Conservation (phyloP, 2,113 vertebrate genomes). For the Neogale vison region DNA sequence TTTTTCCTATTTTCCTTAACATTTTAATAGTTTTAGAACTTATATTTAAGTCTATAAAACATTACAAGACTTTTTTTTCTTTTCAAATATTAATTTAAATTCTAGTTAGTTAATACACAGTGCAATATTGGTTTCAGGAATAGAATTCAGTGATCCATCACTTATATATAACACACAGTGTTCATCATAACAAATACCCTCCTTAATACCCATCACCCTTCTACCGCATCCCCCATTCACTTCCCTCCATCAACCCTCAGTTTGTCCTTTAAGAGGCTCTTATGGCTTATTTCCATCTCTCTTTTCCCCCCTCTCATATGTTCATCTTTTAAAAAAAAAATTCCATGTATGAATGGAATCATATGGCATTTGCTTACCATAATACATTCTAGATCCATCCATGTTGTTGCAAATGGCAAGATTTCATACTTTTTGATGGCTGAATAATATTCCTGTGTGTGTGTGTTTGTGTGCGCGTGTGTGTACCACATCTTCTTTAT, state of each 20-base stretch:
- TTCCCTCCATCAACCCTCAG: not conserved
- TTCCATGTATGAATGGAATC: not conserved
- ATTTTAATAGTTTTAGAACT: not conserved
- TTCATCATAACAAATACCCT: not conserved
- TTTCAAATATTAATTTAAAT: not conserved
- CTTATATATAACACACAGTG: not conserved
- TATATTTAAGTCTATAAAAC: not conserved
- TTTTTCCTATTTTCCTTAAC: not conserved
- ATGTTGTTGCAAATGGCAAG: no score
- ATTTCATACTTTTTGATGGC: no score
- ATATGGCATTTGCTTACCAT: not conserved
- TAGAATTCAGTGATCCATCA: no score
- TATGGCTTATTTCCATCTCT: not conserved
- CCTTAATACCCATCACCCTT: not conserved
- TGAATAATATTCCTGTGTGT: no score
- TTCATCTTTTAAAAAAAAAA: not conserved
- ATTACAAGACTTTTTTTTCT: not conserved
- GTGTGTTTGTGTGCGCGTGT: no score
- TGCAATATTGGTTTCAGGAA: no score
- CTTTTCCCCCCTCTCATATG: not conserved
- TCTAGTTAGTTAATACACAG: not conserved
- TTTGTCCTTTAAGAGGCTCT: not conserved
- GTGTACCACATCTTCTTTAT: no score
- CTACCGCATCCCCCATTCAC: not conserved
- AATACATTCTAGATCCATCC: no score